Percentiles rank a stretch among this genome's conserved stretches.
These are phyloP conservation scores for Sitta carolinensis DNA, from an alignment of 2,797 vertebrate species.

Conservation along the genomic window DNA sequence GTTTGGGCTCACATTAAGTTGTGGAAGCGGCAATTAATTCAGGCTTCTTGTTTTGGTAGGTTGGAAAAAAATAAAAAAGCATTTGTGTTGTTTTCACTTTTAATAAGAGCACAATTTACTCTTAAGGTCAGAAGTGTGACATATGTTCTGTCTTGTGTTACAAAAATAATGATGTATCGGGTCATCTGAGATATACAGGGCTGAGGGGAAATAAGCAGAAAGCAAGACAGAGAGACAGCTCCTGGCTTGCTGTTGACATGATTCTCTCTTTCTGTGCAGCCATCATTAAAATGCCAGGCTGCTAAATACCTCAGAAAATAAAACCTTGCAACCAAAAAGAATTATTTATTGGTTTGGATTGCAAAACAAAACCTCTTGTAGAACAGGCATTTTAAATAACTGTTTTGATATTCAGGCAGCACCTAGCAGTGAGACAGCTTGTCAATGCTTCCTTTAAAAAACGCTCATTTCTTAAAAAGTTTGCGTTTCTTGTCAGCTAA, in stretches of 20 bases:
- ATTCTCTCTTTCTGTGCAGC: neutral
- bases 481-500: slow-evolving; percentile 1
- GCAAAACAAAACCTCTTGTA: slow-evolving; percentile 6
- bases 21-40: neutral
- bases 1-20: neutral
- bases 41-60: neutral
- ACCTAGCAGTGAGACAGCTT: slow-evolving; percentile 27
- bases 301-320: slow-evolving; percentile 36
- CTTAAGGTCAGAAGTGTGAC: slow-evolving; percentile 5
- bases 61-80: neutral
- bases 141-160: neutral
- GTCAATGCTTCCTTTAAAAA: slow-evolving; percentile 43
- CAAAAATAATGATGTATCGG: slow-evolving; percentile 37
- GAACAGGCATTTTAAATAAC: slow-evolving; percentile 28
- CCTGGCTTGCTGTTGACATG: neutral
- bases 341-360: slow-evolving; percentile 23
- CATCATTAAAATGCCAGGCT: slow-evolving; percentile 6
- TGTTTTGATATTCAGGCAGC: slow-evolving; percentile 48
- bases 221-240: neutral
- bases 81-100: neutral
- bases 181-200: neutral
- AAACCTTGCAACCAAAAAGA: neutral
- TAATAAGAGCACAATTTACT: slow-evolving; percentile 38
- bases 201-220: neutral
- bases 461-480: neutral